Base-by-base conservation (phyloP, 2,888 invertebrate species). In the Pogonocherus hispidulus region DNA sequence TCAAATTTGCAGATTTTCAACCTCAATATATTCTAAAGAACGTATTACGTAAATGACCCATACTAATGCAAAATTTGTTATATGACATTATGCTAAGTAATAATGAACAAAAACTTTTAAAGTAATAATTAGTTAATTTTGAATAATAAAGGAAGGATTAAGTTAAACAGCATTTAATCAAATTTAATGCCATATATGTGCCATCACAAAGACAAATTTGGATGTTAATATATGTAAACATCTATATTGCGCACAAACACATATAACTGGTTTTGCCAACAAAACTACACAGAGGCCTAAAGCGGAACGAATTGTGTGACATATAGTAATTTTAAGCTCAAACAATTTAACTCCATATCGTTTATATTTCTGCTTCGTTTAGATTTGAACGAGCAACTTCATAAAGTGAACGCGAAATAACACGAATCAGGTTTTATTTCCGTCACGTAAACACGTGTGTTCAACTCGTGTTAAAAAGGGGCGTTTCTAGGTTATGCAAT, bases 311-410 rank as follows among this genome's bases (percentile, higher is more conserved):
- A 46, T 23, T 44, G 57, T 44, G 57, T 57, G 44, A 57, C 46
- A 57, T 19, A 57, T 44, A 44, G 57, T 57, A 57, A 46, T 57
- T 57, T 41, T 23, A 57, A 57, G 44, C 41, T 57, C 23, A 37
- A 37, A 46, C 57, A 57, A 46, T 57, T 41, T 44, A 57, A 57
- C 57, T 46, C 41, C 22, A 44, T 9, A 44, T 27, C 44, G 22
- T 44, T 57, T 57, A 57, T 41, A 52, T 52, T 52, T 52, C 52
- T 52, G 27, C 44, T 23, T 44, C 37, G 18, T 11, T 23, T 23
- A 22, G 16, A 22, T 44, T 16, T 23, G 20, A 57, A 44, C 41
- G 27, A 16, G 8, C 22, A 23, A 27, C 27, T 32, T 41, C 41
- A 41, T 41, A 41, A 41, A 41, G 14, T n/a, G 3, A 41, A 41